A percentile compares a stretch with the other conserved stretches of the same genome.
Conservation (phyloP, 2,888 invertebrate species). For the Torymus auratus region DNA sequence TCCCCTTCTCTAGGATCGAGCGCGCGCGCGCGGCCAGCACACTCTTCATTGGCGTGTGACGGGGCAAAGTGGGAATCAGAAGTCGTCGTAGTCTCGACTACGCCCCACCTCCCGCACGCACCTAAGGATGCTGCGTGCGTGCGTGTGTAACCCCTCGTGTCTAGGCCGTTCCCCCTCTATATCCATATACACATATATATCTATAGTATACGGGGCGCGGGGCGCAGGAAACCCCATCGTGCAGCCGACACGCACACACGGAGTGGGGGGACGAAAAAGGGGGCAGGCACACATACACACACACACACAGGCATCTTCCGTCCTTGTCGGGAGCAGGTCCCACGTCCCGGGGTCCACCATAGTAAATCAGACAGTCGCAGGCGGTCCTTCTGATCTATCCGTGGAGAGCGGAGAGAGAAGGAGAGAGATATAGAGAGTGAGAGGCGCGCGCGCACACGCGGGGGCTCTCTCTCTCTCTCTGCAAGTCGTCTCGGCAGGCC, state of each 20-base stretch:
- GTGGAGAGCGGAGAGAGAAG: conserved; percentile 58
- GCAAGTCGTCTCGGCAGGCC: conserved; percentile 44
- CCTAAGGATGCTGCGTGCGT: conserved; percentile 59
- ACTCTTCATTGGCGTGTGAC: conserved; percentile 57
- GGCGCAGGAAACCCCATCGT: conserved; percentile 67
- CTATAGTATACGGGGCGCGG: no score
- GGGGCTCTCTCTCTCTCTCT: conserved; percentile 32
- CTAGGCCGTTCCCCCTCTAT: conserved; percentile 68
- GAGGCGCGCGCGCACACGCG: conserved; percentile 22
- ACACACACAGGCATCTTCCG: neutral
- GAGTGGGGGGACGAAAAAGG: conserved; percentile 34
- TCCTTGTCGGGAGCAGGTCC: conserved; percentile 33
- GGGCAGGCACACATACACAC: conserved; percentile 56
- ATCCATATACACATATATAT: conserved; percentile 1
- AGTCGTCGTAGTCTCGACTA: conserved; percentile 50
- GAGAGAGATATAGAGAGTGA: conserved; percentile 31
- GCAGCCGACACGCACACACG: conserved; percentile 57
- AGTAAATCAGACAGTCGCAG: conserved; percentile 76
- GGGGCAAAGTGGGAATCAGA: conserved; percentile 61
- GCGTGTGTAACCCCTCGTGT: conserved; percentile 60
- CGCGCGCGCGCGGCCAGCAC: neutral
- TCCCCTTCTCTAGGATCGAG: conserved; percentile 28
- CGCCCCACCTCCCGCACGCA: conserved; percentile 71
- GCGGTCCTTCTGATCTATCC: conserved; percentile 76
- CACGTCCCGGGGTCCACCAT: conserved; percentile 62